Evolutionary conservation across 2,113 vertebrate species (phyloP), one percentile per base, ranked within the genome.

Genomic region (Nibea coibor): DNA sequence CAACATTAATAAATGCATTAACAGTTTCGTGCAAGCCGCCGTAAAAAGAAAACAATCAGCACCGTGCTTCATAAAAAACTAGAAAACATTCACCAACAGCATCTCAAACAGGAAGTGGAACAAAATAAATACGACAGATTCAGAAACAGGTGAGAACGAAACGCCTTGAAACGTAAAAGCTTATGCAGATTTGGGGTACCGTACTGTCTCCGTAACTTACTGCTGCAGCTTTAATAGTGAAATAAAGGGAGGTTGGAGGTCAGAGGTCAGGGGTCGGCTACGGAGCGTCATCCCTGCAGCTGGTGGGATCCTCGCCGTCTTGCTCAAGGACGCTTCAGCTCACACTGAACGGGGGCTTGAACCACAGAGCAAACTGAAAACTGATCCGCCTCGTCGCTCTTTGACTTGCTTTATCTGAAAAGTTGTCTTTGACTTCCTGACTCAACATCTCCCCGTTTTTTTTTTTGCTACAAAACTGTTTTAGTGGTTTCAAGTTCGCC

Each of bases 71-170:
- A 39, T 59, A 74, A 65, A 58, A 16, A 47, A n/a, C n/a, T n/a
- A n/a, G n/a, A 53, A 0, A 48, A 89, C 67, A 91, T 86, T 90
- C 68, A 75, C 84, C 68, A 75, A 85, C 45, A 77, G 65, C 57
- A 71, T 84, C 82, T 78, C 11, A 57, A 75, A 86, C 45, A 51
- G n/a, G 28, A 58, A 14, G 8, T 75, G 9, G 47, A 63, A 45
- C 11, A 17, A 57, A 83, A 78, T 80, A 83, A 89, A 92, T 72
- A 83, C 0, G 17, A 69, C 20, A 72, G 17, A 78, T 31, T 75
- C 19, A 62, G 22, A 82, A 64, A 77, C 15, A 56, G 24, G 26
- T 62, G 35, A 54, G 28, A 47, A 79, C 10, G 58, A n/a, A 72
- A 69, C 22, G 50, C 57, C 26, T 67, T 64, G n/a, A 61, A 59